Conservation (phyloP, 2,888 invertebrate genomes). For the Cyclophora punctaria region DNA sequence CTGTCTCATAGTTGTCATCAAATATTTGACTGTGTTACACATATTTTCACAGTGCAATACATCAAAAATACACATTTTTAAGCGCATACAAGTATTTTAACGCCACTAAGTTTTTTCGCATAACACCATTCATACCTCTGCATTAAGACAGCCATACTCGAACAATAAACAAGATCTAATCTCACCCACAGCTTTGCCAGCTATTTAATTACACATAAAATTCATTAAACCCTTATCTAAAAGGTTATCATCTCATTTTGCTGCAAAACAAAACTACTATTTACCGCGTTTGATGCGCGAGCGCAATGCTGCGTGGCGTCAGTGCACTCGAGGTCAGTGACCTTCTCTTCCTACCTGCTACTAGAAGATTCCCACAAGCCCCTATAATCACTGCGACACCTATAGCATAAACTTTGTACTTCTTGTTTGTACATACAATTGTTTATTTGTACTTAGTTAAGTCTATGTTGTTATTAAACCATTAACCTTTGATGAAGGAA, state of each 20-base stretch:
- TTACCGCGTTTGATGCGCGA: constrained; percentile 41
- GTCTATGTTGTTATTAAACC: constrained; percentile 1
- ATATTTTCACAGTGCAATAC: background rate
- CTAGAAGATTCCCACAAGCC: constrained; percentile 8
- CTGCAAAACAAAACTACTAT: constrained; percentile 6
- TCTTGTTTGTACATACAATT: background rate
- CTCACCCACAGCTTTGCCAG: too few relatives aligned
- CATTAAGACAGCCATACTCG: too few relatives aligned
- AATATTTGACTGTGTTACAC: background rate
- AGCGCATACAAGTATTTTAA: too few relatives aligned
- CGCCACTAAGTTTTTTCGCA: too few relatives aligned
- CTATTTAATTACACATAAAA: too few relatives aligned
- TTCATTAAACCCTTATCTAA: too few relatives aligned
- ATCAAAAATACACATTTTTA: too few relatives aligned
- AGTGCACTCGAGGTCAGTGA: constrained; percentile 51
- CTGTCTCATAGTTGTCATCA: background rate
- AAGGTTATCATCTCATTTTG: constrained; percentile 2
- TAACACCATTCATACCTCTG: too few relatives aligned
- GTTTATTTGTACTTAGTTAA: background rate
- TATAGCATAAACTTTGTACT: background rate
- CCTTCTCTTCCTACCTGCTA: constrained; percentile 42
- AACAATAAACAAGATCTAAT: too few relatives aligned
- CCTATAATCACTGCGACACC: constrained; percentile 2
- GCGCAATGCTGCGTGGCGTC: constrained; percentile 50
- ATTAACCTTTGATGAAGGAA: constrained; percentile 3